A percentile compares a stretch with the other conserved stretches of the same genome.
Conservation (phyloP, 2,888 invertebrate genomes). For the Drosophila borborema region DNA sequence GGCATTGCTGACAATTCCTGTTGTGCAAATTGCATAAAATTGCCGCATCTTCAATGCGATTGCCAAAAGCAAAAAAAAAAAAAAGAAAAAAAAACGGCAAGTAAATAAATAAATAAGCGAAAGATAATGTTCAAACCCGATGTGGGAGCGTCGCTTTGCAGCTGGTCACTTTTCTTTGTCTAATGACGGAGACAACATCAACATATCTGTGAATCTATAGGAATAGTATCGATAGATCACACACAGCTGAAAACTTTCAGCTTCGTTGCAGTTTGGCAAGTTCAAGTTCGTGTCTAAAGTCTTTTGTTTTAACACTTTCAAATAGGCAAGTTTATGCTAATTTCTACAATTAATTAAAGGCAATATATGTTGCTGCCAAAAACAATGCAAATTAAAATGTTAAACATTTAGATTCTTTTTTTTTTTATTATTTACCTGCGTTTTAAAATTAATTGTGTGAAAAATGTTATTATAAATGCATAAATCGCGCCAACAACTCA, state of each 20-base stretch:
- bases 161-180: constrained; percentile 52
- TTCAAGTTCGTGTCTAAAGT: constrained; percentile 58
- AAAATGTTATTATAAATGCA: constrained; percentile 67
- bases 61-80: constrained; percentile 14
- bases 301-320: constrained; percentile 53
- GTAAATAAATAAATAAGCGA: constrained; percentile 15
- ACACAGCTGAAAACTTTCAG: constrained; percentile 13
- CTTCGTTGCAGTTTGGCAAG: constrained; percentile 34
- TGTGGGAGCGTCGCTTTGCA: constrained; percentile 62
- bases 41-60: constrained; percentile 65
- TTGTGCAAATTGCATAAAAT: constrained; percentile 69
- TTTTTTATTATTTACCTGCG: constrained; percentile 17
- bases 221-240: constrained; percentile 25
- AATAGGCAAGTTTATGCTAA: constrained; percentile 55
- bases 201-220: background rate
- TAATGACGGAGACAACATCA: constrained; percentile 22
- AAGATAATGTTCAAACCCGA: constrained; percentile 54
- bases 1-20: constrained; percentile 60
- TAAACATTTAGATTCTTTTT: constrained; percentile 50
- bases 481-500: constrained; percentile 40
- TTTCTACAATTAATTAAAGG: constrained; percentile 57
- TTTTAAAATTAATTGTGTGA: constrained; percentile 73
- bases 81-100: too few species aligned
- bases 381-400: constrained; percentile 58
- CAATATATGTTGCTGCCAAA: constrained; percentile 18